Evolutionary conservation across 2,888 invertebrate species (phyloP).

Genomic region (Balanococcus diminutus): DNA sequence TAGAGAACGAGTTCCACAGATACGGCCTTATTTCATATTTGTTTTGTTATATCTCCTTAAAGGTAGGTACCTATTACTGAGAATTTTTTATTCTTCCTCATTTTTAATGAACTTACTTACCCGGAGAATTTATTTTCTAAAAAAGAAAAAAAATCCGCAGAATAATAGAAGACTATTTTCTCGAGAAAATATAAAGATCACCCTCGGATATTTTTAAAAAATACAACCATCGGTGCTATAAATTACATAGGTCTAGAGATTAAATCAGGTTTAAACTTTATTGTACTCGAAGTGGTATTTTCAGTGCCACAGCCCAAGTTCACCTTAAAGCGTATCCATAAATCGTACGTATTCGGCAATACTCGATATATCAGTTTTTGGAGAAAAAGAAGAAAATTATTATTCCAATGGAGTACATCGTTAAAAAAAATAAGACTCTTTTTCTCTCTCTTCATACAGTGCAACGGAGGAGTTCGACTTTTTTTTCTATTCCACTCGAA

Average conservation of each 20-base stretch:
- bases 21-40: not conserved
- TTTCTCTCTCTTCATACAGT: not conserved
- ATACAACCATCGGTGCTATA: not conserved
- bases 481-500: not conserved
- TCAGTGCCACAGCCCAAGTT: not conserved
- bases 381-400: not conserved
- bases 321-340: not conserved
- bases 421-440: not conserved
- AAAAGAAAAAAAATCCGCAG: not conserved
- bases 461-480: not conserved
- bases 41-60: not conserved
- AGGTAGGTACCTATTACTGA: not conserved
- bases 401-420: not conserved
- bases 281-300: not conserved
- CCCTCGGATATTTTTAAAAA: not conserved
- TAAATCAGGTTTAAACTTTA: not conserved
- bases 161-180: not conserved
- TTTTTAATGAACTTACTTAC: not conserved
- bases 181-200: not conserved
- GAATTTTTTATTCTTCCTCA: not conserved
- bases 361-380: not conserved
- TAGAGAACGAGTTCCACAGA: not conserved
- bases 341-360: not conserved
- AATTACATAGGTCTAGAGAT: not conserved
- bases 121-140: not conserved